Evolutionary conservation across 2,113 vertebrate species (phyloP).

Genomic region (Protobothrops mucrosquamatus): DNA sequence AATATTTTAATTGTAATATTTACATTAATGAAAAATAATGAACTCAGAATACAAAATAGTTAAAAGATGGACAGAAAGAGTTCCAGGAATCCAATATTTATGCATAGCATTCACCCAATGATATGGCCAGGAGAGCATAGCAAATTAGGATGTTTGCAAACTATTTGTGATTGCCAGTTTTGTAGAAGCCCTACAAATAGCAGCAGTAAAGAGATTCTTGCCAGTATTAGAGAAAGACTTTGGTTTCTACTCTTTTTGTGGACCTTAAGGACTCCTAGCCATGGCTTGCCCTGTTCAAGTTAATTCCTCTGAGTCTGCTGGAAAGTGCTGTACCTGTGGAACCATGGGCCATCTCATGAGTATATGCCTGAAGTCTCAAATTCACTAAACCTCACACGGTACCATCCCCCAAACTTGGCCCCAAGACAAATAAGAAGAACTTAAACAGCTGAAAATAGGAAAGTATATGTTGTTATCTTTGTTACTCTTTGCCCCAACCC

Average conservation of each 20-base stretch:
- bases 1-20: too few species aligned
- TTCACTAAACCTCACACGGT: background rate
- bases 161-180: too few species aligned
- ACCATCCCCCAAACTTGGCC: background rate
- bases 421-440: background rate
- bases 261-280: background rate
- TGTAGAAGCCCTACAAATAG: too few species aligned
- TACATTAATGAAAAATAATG: too few species aligned
- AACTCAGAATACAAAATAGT: too few species aligned
- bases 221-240: background rate
- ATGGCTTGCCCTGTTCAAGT: background rate
- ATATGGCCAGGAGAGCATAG: too few species aligned
- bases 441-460: background rate
- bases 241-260: background rate
- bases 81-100: too few species aligned
- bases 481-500: background rate
- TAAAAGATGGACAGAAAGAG: too few species aligned
- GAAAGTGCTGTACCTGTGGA: background rate
- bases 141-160: too few species aligned
- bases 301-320: background rate
- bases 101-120: too few species aligned
- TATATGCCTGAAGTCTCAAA: background rate
- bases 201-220: too few species aligned
- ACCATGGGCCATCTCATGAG: background rate
- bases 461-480: background rate